Evolutionary conservation across 2,888 invertebrate genomes (phyloP).

Genomic region (Melikaiella ostensackeni): DNA sequence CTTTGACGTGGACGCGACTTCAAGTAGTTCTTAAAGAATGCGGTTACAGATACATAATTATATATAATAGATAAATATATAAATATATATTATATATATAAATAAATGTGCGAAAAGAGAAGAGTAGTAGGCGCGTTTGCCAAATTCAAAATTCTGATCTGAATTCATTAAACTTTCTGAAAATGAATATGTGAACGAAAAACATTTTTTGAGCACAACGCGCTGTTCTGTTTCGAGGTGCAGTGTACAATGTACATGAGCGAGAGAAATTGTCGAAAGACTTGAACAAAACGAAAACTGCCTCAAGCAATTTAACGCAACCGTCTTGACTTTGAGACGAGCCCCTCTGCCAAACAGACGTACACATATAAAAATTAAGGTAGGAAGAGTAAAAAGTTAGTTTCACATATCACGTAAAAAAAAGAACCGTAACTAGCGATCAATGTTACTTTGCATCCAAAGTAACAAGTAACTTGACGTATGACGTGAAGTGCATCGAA

Average conservation of each 20-base stretch:
- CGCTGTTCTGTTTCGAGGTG: conserved; percentile 44
- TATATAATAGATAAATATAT: conserved; percentile 54
- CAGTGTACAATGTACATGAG: conserved; percentile 33
- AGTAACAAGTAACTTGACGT: conserved; percentile 34
- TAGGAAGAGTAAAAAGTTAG: conserved; percentile 66
- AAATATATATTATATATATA: conserved; percentile 52
- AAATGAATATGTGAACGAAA: conserved; percentile 3
- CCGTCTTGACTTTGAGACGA: conserved; percentile 49
- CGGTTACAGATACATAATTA: conserved; percentile 43
- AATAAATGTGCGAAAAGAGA: conserved; percentile 44
- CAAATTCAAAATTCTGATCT: conserved; percentile 13
- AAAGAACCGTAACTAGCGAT: conserved; percentile 56
- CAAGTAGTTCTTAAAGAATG: conserved; percentile 43
- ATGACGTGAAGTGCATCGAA: conserved; percentile 31
- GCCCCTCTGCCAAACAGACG: conserved; percentile 66
- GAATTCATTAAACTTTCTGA: background rate
- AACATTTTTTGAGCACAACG: conserved; percentile 31
- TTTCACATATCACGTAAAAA: conserved; percentile 69
- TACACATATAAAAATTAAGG: conserved; percentile 66
- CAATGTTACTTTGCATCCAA: conserved; percentile 54
- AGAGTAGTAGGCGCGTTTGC: conserved; percentile 23
- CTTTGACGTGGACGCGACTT: conserved; percentile 37
- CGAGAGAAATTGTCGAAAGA: conserved; percentile 38
- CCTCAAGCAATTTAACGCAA: conserved; percentile 62
- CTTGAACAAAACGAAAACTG: conserved; percentile 62